Conservation (phyloP, 2,797 vertebrate genomes). For the Protosalanx chinensis region DNA sequence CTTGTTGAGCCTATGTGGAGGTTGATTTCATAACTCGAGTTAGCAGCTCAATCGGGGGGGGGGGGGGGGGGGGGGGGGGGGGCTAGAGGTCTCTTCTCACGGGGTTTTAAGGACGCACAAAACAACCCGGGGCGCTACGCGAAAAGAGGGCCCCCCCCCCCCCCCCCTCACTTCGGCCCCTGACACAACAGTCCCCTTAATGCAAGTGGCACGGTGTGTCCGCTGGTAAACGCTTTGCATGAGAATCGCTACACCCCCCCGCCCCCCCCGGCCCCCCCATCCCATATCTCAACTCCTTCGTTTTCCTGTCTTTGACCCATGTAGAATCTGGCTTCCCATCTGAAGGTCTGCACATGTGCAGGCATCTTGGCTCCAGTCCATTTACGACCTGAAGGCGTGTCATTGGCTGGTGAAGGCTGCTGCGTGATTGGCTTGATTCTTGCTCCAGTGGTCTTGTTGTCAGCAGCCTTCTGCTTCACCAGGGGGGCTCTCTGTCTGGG, state of each 20-base stretch:
- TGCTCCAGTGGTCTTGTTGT: conserved; percentile 52
- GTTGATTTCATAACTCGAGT: conserved; percentile 58
- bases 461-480: conserved; percentile 24
- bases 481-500: conserved; percentile 30
- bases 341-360: conserved; percentile 64
- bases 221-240: conserved; percentile 64
- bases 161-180: conserved; percentile 52
- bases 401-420: conserved; percentile 59
- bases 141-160: conserved; percentile 49
- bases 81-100: conserved; percentile 43
- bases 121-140: conserved; percentile 50
- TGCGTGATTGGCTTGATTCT: conserved; percentile 54
- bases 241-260: conserved; percentile 59
- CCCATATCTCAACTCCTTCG: conserved; percentile 64
- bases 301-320: conserved; percentile 72
- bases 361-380: conserved; percentile 64
- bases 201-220: conserved; percentile 80
- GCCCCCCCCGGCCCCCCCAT: conserved; percentile 37
- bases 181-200: conserved; percentile 75
- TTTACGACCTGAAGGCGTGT: conserved; percentile 68
- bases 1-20: conserved; percentile 24
- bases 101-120: conserved; percentile 44
- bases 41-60: conserved; percentile 41
- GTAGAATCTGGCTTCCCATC: conserved; percentile 73
- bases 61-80: not conserved